phyloP scores from a whole-genome alignment of 2,888 invertebrate genomes.

The Lamellibrachia satsuma region DNA sequence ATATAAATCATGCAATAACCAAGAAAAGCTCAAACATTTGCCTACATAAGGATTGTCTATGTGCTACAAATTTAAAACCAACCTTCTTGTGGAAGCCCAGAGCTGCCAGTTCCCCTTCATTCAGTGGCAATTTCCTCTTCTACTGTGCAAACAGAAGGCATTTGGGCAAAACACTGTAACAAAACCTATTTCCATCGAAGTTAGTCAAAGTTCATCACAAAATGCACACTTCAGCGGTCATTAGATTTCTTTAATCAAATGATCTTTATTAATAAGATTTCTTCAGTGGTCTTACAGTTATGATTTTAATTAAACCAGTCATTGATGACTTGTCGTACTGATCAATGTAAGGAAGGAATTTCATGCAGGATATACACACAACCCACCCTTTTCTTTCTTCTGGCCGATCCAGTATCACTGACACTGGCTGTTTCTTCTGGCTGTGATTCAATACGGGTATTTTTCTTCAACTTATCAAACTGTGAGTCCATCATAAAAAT shows the following conservation, averaged over 20 bases:
- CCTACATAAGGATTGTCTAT: not conserved
- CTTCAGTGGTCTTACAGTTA: not conserved
- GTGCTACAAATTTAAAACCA: not conserved
- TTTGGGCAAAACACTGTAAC: not conserved
- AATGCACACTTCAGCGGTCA: not conserved
- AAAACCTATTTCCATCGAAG: not conserved
- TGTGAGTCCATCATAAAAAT: conserved; percentile 19
- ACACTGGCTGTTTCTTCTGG: not conserved
- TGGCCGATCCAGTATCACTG: not conserved
- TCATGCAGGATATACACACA: not conserved
- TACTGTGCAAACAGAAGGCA: not conserved
- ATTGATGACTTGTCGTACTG: not conserved
- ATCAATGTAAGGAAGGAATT: not conserved
- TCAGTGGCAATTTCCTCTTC: not conserved
- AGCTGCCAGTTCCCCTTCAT: not conserved
- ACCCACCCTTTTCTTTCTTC: conserved; percentile 6
- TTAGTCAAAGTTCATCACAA: not conserved
- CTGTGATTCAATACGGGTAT: not conserved
- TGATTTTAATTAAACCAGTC: not conserved
- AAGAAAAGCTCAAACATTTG: not conserved
- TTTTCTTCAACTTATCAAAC: conserved; percentile 22
- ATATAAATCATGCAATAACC: not conserved
- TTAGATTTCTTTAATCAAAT: not conserved
- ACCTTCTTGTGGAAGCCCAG: not conserved
- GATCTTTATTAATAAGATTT: not conserved